Base-by-base conservation (phyloP, 2,888 invertebrate genomes). In the Orgyia antiqua region DNA sequence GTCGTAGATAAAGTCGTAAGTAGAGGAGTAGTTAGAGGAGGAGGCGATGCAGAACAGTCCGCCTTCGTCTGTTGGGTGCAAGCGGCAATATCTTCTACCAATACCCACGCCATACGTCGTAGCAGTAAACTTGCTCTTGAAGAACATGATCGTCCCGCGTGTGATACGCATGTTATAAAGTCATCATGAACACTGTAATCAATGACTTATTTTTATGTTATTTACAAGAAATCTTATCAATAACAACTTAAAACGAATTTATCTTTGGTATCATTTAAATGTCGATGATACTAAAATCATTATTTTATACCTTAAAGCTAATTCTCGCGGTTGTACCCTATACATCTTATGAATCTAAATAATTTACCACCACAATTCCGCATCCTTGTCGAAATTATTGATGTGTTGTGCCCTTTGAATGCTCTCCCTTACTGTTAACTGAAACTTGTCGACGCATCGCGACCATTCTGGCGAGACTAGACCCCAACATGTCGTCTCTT, bases 61-160 rank as follows among this genome's bases (percentile, higher is more conserved):
- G 74, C 65, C 0, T 63, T 51, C 0, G 74, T 71, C 13, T 75
- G 77, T 8, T 67, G 67, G 23, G 54, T 58, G 56, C 84, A 84
- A 0, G 75, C 69, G 0, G 77, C 83, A 2, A 83, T 73, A 38
- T 86, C 82, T 31, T 82, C 80, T 0, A 84, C 77, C 5, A 84
- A 62, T 6, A 86, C 75, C 72, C 79, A 78, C 1, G 84, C 80
- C 69, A 86, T 77, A 12, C 76, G 71, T 34, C 69, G 62, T 10
- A 86, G 68, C 39, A 86, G 49, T 0, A 53, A 59, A 30, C 72
- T 61, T 0, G 78, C 83, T 1, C 58, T 28, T 13, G 36, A 45
- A 0, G 82, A 71, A 38, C 84, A 86, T 1, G 65, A 49, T 3
- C 75, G 66, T 0, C 78, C 77, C 0, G 72, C 77, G 26, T 72